A percentile compares a stretch with the other conserved stretches of the same genome.
Evolutionary conservation across 2,113 vertebrate species (phyloP).

Genomic region (Potamarius usumacintae): DNA sequence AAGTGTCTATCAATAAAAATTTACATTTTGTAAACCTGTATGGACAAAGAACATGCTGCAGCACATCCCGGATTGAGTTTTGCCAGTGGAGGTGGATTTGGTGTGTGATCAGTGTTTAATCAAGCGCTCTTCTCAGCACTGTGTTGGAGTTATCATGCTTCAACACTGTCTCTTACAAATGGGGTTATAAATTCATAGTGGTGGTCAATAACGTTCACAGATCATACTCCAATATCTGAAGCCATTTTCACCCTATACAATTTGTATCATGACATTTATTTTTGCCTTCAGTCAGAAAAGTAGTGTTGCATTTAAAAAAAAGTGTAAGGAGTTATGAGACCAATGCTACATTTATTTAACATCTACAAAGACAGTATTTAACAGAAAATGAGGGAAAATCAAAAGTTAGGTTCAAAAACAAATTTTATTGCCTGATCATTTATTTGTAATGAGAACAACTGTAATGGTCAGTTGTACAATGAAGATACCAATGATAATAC

Average conservation of each 20-base stretch:
- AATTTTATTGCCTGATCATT: no score
- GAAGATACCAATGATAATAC: no score
- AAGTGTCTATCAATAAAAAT: neutral
- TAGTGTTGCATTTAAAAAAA: no score
- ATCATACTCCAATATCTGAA: neutral
- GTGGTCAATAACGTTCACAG: neutral
- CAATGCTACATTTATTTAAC: neutral
- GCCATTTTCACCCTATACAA: neutral
- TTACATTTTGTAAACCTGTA: neutral
- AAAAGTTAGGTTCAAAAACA: no score
- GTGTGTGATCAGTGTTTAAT: no score
- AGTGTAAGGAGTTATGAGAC: neutral
- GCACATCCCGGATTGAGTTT: neutral
- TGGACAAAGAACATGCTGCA: neutral
- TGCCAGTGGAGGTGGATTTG: neutral
- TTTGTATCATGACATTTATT: neutral
- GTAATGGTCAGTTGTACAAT: no score
- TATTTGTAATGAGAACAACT: no score
- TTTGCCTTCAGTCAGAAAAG: no score
- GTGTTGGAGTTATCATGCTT: no score
- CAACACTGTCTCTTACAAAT: no score
- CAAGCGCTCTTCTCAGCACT: neutral
- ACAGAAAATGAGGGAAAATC: no score
- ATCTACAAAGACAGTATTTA: neutral
- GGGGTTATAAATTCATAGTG: no score